phyloP scores from a whole-genome alignment of 2,113 vertebrate genomes.

The Anas platyrhynchos region DNA sequence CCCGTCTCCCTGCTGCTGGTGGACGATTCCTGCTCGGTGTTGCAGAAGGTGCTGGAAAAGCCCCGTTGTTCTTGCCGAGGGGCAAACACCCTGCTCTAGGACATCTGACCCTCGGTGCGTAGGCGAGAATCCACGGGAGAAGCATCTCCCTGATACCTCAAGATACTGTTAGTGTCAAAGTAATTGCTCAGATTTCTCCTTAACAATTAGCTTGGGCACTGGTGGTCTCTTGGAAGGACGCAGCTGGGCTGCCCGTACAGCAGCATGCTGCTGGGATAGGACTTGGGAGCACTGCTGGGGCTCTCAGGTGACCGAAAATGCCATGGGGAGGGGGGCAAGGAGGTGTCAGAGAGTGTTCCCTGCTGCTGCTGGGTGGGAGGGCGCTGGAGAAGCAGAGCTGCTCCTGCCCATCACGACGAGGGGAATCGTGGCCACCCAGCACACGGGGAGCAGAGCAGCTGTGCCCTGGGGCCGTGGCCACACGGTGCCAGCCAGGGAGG shows the following conservation, averaged over 20 bases:
- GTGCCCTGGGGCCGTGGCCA: neutral
- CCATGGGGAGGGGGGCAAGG: rapidly evolving
- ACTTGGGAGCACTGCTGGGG: neutral
- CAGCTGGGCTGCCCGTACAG: neutral
- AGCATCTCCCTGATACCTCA: constrained; percentile 43
- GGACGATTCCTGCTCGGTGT: neutral
- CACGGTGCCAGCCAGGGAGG: neutral
- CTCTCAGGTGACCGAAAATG: neutral
- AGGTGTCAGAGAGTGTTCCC: no score
- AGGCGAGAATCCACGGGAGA: neutral
- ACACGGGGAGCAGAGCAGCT: neutral
- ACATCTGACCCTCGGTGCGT: neutral
- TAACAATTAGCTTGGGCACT: neutral
- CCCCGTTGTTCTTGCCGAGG: neutral
- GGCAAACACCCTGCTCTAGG: neutral
- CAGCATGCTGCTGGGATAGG: neutral
- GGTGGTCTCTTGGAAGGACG: neutral
- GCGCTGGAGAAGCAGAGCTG: neutral
- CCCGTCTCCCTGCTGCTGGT: neutral
- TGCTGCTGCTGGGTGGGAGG: neutral
- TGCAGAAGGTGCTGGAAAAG: neutral
- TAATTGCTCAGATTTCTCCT: neutral
- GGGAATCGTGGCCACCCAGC: neutral
- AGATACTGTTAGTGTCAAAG: constrained; percentile 35
- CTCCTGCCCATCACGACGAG: rapidly evolving